These are phyloP conservation scores for Heliopora coerulea DNA, from an alignment of 92 coral and sea anemone genomes.

Conservation along the genomic window DNA sequence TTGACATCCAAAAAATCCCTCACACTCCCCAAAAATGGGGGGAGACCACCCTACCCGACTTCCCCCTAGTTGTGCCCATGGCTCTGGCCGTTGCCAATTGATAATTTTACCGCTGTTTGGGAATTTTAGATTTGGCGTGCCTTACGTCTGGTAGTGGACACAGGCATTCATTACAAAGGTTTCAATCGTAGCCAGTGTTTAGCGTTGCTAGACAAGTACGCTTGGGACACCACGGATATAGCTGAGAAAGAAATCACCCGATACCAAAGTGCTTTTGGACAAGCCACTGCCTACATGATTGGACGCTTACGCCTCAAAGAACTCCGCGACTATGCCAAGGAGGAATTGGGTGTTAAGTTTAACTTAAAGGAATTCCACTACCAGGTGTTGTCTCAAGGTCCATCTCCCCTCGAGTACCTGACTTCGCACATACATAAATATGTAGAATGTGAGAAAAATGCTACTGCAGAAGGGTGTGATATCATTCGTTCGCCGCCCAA, in stretches of 20 bases:
- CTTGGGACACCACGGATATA: constrained; percentile 77
- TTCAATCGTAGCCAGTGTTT: constrained; percentile 62
- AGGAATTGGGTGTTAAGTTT: constrained; percentile 51
- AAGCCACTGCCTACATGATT: constrained; percentile 89
- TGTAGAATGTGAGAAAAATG: constrained; percentile 58
- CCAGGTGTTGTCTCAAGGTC: constrained; percentile 78
- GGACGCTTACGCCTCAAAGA: constrained; percentile 68
- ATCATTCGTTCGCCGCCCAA: constrained; percentile 53
- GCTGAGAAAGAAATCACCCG: constrained; percentile 79
- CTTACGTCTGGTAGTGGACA: constrained; percentile 79
- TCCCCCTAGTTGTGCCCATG: too few species aligned
- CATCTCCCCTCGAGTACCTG: constrained; percentile 75
- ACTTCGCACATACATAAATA: constrained; percentile 73
- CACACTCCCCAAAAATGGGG: too few species aligned
- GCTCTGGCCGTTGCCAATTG: background rate
- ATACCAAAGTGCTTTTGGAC: constrained; percentile 87
- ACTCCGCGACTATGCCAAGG: constrained; percentile 54
- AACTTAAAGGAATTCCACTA: constrained; percentile 83
- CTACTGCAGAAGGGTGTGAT: constrained; percentile 61
- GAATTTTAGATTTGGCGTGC: constrained; percentile 85
- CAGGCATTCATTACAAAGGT: constrained; percentile 73
- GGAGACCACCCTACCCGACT: too few species aligned
- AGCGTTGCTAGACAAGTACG: constrained; percentile 60
- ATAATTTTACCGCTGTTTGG: too few species aligned
- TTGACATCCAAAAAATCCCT: too few species aligned